Base-by-base conservation (phyloP, 2,113 vertebrate genomes). In the Megaceryle torquata region DNA sequence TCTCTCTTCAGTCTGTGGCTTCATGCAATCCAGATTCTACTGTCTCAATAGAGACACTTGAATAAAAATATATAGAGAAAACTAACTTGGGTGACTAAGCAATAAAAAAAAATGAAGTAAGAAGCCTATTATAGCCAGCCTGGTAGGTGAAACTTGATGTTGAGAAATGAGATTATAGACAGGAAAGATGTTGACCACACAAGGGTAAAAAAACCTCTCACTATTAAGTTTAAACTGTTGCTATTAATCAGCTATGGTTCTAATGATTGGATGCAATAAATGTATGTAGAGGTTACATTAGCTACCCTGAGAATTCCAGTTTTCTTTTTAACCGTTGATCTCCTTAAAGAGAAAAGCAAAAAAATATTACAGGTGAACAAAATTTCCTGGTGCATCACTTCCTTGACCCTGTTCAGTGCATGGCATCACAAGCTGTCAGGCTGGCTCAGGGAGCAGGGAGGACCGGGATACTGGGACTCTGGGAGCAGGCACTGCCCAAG, bases 201-300 rank as follows among this genome's bases (percentile, higher is more conserved):
- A 85, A 82, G 59, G 33, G 75, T 7, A 69, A 72, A 88, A 91
- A 67, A 88, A 80, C 53, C 29, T 13, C 11, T 91, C 53, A 41
- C 67, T 60, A 37, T 82, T 69, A 89, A 86, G 48, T 31, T 82
- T 82, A 69, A 96, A 82, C 65, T 79, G 21, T 39, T 79, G 61
- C 57, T 96, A 41, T 96, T 85, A 82, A 91, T 93, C 86, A 76
- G 57, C 33, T 72, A 65, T 79, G 12, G 48, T 87, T 76, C 18
- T 53, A 72, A 84, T 41, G 57, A 88, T 0, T 51, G 14, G 25
- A 64, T 67, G 44, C 10, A 37, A 61, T 54, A 91, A 88, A 83
- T 37, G 46, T 44, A 67, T 63, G 33, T 54, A 82, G 70, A 86
- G 50, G 37, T 82, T 71, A 63, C 41, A 33, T 50, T 46, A 82